Evolutionary conservation across 1,140 invertebrate genomes (phyloP), one percentile per base, ranked within the genome.

Genomic region (Papilio glaucus): DNA sequence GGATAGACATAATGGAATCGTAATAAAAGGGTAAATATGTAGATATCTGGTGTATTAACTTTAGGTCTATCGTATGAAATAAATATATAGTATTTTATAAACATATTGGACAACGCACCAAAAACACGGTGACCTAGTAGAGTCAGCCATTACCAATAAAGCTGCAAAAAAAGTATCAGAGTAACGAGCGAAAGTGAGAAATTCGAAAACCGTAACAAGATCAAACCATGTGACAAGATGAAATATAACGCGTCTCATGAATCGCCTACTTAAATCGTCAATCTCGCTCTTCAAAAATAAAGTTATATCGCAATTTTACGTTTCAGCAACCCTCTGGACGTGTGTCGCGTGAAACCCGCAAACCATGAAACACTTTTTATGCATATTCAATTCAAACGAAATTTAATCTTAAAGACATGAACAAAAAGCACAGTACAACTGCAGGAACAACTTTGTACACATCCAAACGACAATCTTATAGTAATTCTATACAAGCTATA

Each of bases 241-340:
- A 86, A 81, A 85, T 85, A 87, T 85, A 77, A 80, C 78, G 60
- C 73, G 71, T 60, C 60, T 69, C 77, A 73, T 71, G 76, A 77
- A 72, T 73, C 81, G 77, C 77, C 80, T 79, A 83, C 82, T 86
- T 85, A 84, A 84, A 67, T 84, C 83, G 85, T 89, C 87, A 89
- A 91, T 90, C 87, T 85, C 81, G 73, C 77, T 70, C 81, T 81
- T 73, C 83, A 86, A 80, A 91, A 91, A 91, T 90, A 86, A 88
- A 90, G 88, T 91, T 89, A 91, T 85, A 80, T 76, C 77, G 77
- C 88, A 90, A 91, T 91, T 91, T 91, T 87, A 86, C 87, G 84
- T 87, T 82, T 86, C 85, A 77, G 65, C 85, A 85, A 81, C 81
- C 81, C 76, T 78, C 77, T 80, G 80, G 74, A 83, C 81, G 82